Conservation (phyloP, 2,888 invertebrate species). For the Pheosia gnoma region DNA sequence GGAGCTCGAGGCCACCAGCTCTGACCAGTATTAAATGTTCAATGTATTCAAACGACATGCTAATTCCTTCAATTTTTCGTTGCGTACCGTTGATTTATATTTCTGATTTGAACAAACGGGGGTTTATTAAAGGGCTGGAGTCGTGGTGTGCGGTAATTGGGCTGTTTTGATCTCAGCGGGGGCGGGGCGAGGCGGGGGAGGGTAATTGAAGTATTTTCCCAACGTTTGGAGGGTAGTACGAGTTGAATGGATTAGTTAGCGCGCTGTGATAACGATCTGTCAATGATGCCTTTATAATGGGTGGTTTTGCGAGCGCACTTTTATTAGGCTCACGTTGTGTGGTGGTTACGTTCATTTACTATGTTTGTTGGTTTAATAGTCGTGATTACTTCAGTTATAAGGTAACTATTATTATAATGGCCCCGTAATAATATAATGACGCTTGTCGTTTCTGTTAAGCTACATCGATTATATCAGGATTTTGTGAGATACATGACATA, state of each 20-base stretch:
- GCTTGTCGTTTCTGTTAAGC: no score
- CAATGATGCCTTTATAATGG: conserved; percentile 54
- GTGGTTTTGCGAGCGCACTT: conserved; percentile 29
- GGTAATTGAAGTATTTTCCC: conserved; percentile 79
- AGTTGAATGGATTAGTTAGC: conserved; percentile 78
- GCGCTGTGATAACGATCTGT: conserved; percentile 67
- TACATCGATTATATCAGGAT: no score
- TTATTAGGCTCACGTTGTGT: conserved; percentile 27
- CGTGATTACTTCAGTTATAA: conserved; percentile 16
- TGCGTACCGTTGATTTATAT: conserved; percentile 75
- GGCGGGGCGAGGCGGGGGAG: conserved; percentile 36
- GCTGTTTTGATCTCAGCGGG: conserved; percentile 71
- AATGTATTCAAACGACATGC: conserved; percentile 80
- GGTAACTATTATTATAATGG: no score
- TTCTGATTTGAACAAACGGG: conserved; percentile 71
- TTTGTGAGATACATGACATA: no score
- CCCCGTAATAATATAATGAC: no score
- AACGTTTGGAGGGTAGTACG: conserved; percentile 69
- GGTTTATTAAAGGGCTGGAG: conserved; percentile 72
- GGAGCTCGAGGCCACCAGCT: conserved; percentile 40
- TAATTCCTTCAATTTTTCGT: conserved; percentile 73
- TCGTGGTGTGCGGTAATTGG: conserved; percentile 73
- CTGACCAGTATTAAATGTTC: conserved; percentile 64
- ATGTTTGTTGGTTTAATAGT: conserved; percentile 33
- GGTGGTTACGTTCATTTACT: conserved; percentile 33